phyloP scores from a whole-genome alignment of 2,888 invertebrate genomes.

The Nemotelus nigrinus region DNA sequence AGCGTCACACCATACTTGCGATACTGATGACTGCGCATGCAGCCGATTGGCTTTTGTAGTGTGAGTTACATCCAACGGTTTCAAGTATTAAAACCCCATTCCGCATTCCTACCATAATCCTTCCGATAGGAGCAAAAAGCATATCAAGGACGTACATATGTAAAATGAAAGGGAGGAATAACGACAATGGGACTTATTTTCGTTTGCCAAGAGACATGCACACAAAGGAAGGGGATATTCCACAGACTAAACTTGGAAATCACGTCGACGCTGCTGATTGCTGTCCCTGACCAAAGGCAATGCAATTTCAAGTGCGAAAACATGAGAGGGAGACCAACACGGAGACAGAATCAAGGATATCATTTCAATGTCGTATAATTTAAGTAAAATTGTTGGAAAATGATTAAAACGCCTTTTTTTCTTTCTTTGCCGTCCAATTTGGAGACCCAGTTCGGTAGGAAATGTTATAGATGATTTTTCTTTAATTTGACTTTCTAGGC shows the following conservation, averaged over 20 bases:
- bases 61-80: no score
- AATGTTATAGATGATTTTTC: no score
- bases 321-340: not conserved
- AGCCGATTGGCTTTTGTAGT: no score
- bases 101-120: no score
- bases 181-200: slow-evolving; percentile 3
- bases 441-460: no score
- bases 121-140: not conserved
- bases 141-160: not conserved
- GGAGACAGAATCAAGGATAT: slow-evolving; percentile 26
- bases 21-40: no score
- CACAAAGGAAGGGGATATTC: not conserved
- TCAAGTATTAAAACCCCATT: no score
- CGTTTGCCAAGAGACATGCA: not conserved
- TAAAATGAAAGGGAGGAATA: not conserved
- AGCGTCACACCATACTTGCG: no score
- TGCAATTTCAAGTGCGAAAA: slow-evolving; percentile 23
- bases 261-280: not conserved
- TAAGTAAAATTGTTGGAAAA: not conserved
- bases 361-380: not conserved
- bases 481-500: no score
- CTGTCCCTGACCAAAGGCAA: slow-evolving; percentile 43
- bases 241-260: not conserved
- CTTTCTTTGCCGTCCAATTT: no score
- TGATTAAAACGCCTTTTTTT: slow-evolving; percentile 8